Evolutionary conservation across 2,888 invertebrate species (phyloP).

Genomic region (Petrophora chlorosata): DNA sequence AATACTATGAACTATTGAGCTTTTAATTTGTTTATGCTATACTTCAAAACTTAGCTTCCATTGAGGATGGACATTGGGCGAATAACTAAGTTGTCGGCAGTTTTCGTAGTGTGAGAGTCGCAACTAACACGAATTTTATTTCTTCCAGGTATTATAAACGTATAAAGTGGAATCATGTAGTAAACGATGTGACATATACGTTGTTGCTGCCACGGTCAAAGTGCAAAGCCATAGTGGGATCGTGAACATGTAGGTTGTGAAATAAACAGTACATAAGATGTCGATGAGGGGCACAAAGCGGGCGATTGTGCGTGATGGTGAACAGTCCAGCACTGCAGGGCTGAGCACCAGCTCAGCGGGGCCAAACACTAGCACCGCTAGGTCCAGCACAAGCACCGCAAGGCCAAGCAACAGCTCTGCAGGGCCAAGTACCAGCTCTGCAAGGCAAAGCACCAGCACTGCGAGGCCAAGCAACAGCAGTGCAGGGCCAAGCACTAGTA

Average conservation of each 20-base stretch:
- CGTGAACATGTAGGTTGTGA: conserved; percentile 81
- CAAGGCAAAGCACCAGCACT: conserved; percentile 74
- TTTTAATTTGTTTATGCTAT: not conserved
- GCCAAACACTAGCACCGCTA: conserved; percentile 77
- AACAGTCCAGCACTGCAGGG: conserved; percentile 40
- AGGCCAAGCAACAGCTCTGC: too few relatives aligned
- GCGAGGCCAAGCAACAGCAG: conserved; percentile 48
- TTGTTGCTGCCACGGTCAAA: conserved; percentile 79
- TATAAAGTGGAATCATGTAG: conserved; percentile 75
- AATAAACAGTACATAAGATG: conserved; percentile 61
- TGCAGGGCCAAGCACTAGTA: conserved; percentile 63
- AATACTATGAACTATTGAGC: not conserved
- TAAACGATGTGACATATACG: conserved; percentile 78
- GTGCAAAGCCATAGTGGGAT: conserved; percentile 73
- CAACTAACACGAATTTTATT: conserved; percentile 37
- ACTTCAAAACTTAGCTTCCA: not conserved
- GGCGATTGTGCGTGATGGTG: conserved; percentile 71
- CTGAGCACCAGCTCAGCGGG: conserved; percentile 58
- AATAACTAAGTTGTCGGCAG: too few relatives aligned
- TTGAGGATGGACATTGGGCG: too few relatives aligned
- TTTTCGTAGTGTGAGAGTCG: too few relatives aligned
- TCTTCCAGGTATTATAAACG: conserved; percentile 61
- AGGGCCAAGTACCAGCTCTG: conserved; percentile 58
- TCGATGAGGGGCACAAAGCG: conserved; percentile 80
- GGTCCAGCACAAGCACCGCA: too few relatives aligned